Base-by-base conservation (phyloP, 2,888 invertebrate species). In the Xestia rhomboidea region DNA sequence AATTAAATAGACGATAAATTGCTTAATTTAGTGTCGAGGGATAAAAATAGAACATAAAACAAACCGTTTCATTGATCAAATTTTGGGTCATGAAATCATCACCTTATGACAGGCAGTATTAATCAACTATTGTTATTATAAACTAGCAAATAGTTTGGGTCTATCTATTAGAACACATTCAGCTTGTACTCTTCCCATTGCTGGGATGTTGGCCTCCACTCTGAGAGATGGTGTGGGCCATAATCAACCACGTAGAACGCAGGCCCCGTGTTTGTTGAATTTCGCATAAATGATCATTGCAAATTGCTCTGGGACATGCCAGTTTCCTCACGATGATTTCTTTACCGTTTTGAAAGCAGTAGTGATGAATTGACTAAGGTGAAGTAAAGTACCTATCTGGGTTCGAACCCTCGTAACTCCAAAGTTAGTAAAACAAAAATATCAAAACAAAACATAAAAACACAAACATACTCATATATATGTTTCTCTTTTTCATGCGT, bases 1-100 rank as follows among this genome's bases (percentile, higher is more conserved):
- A 77, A 84, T 73, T 77, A 67, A 77, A 76, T 71, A 38, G 66
- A n/a, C 63, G 21, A 76, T 77, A 63, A 78, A 84, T 73, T 68
- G 46, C 49, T 41, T 77, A n/a, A 76, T 72, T 76, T 41, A 46
- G 51, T 46, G 38, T 46, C 41, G 18, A 24, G 15, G n/a, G 15
- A 64, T 64, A n/a, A n/a, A 8, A 64, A 64, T 57, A 27, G 7
- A 57, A 18, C 13, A 57, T 57, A 57, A 18, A 27, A 27, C 18
- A 27, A 18, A 27, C 27, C 57, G 2, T 57, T 27, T 57, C 0
- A 57, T 57, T 27, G 57, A 27, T 57, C 15, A 10, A 7, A 3
- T 57, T 57, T 1, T 57, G 15, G 6, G 18, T 30, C 18, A 15
- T 41, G 27, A 34, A 44, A 46, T 34, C 15, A 27, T 34, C 0